phyloP scores from a whole-genome alignment of 2,797 vertebrate species.

The Masticophis lateralis region DNA sequence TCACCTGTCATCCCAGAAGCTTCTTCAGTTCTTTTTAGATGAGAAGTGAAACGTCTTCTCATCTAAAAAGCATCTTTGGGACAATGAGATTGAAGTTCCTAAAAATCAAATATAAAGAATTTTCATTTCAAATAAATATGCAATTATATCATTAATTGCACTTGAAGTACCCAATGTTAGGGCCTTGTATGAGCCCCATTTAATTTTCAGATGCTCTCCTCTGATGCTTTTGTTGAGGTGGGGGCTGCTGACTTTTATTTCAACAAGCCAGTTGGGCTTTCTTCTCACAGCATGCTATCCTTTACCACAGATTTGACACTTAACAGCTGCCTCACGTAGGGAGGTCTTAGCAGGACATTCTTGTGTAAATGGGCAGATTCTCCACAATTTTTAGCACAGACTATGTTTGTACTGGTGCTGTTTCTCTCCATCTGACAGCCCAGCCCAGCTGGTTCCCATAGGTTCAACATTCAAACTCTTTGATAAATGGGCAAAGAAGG shows the following conservation, averaged over 20 bases:
- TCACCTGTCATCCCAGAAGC: too few relatives aligned
- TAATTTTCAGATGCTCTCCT: background rate
- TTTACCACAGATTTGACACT: background rate
- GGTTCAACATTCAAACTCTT: background rate
- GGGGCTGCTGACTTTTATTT: background rate
- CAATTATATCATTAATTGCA: background rate
- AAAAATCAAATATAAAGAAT: background rate
- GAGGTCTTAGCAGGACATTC: background rate
- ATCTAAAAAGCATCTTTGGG: too few relatives aligned
- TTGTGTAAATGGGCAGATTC: background rate
- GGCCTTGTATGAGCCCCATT: background rate
- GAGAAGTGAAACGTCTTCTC: too few relatives aligned
- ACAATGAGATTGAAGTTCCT: background rate
- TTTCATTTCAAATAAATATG: background rate
- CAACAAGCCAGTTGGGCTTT: background rate
- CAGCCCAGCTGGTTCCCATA: background rate
- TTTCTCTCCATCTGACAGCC: background rate
- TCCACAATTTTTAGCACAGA: background rate
- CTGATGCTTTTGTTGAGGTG: background rate
- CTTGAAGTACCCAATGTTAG: background rate
- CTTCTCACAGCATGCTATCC: background rate
- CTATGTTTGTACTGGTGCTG: background rate
- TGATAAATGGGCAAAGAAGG: background rate
- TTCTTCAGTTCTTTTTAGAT: too few relatives aligned
- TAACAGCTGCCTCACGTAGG: background rate